These are phyloP conservation scores for Xestia c-nigrum DNA, from an alignment of 2,888 invertebrate species.

Conservation along the genomic window DNA sequence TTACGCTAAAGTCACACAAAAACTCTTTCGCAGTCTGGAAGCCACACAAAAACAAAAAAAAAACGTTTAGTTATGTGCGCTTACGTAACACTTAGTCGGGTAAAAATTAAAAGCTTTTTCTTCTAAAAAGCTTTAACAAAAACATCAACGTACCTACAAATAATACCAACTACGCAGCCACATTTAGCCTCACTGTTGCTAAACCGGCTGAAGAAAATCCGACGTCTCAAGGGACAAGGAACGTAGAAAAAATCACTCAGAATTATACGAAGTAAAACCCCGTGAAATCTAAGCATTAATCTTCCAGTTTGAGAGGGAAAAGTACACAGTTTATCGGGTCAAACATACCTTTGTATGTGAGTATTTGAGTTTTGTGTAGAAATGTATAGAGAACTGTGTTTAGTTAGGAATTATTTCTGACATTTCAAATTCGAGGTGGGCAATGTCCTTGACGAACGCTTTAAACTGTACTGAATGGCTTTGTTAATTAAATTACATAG, in stretches of 20 bases:
- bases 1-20: too few relatives aligned
- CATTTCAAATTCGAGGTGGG: slow-evolving; percentile 1
- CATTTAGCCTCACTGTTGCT: slow-evolving; percentile 32
- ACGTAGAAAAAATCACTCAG: slow-evolving; percentile 75
- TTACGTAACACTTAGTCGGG: too few relatives aligned
- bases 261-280: slow-evolving; percentile 82
- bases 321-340: slow-evolving; percentile 47
- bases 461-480: neutral
- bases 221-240: slow-evolving; percentile 55
- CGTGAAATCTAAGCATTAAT: slow-evolving; percentile 84
- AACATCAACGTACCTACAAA: slow-evolving; percentile 24
- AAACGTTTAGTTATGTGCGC: too few relatives aligned
- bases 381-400: neutral
- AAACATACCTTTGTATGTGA: slow-evolving; percentile 37
- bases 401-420: neutral
- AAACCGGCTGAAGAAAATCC: slow-evolving; percentile 54
- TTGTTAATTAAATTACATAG: neutral
- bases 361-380: neutral
- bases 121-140: neutral
- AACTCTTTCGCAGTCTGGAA: too few relatives aligned
- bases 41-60: too few relatives aligned
- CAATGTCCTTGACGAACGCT: neutral
- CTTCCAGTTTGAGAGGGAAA: slow-evolving; percentile 67
- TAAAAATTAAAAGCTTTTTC: neutral
- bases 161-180: slow-evolving; percentile 9